A percentile compares a stretch with the other conserved stretches of the same genome.
These are phyloP conservation scores for Atlantisia rogersi DNA, from an alignment of 2,113 vertebrate species.

Conservation along the genomic window DNA sequence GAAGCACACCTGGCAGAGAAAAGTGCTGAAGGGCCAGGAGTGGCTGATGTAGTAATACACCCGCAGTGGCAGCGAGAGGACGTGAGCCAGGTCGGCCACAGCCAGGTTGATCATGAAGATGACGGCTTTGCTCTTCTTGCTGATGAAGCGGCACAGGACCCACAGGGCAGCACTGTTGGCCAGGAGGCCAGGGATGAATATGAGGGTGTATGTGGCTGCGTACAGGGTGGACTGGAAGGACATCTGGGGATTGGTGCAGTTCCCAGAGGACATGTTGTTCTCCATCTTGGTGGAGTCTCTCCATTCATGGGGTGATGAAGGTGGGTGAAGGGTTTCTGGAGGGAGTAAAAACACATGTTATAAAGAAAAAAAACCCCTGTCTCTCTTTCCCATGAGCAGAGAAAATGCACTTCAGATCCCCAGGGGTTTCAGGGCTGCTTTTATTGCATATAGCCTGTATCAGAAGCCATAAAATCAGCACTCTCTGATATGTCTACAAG, in stretches of 20 bases:
- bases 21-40: conserved; percentile 82
- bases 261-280: conserved; percentile 33
- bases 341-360: neutral
- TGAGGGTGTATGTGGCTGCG: conserved; percentile 81
- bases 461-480: neutral
- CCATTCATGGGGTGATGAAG: neutral
- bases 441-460: neutral
- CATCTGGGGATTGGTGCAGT: conserved; percentile 54
- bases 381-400: too few relatives aligned
- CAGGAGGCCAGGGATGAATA: conserved; percentile 87
- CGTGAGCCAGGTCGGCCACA: conserved; percentile 84
- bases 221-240: conserved; percentile 78
- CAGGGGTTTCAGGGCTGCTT: fast-evolving
- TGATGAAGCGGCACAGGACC: conserved; percentile 84
- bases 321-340: conserved; percentile 6
- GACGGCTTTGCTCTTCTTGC: conserved; percentile 84
- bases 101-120: conserved; percentile 94
- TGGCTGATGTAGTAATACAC: conserved; percentile 85
- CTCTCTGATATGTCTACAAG: neutral
- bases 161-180: conserved; percentile 86
- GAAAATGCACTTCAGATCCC: neutral
- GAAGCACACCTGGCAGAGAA: conserved; percentile 86
- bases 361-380: neutral
- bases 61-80: conserved; percentile 84
- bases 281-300: conserved; percentile 2